Base-by-base conservation (phyloP, 2,113 vertebrate species). In the Coregonus clupeaformis region DNA sequence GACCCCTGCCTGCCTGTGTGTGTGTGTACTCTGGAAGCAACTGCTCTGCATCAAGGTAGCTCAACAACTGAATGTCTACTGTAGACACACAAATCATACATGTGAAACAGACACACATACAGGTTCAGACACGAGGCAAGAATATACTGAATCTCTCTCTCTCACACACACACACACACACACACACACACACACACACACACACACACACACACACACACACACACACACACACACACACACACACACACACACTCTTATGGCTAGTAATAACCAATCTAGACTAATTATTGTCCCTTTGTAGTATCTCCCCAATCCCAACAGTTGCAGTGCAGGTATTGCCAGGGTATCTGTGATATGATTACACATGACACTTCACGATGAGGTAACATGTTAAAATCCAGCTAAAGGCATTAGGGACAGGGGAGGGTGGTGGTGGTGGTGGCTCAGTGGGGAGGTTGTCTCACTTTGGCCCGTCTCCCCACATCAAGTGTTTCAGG, bases 381-480 rank as follows among this genome's bases (percentile, higher is more conserved):
- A 22, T 1, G 18, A 59, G 18, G 57, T 18, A 20, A 13, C 3
- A 13, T 55, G 16, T 55, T 55, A 20, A 18, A 13, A 55, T 59
- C 57, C 57, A 59, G 57, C 36, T n/a, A 6, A 52, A 9, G 3
- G 25, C 13, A 16, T 65, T 6, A 12, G 32, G n/a, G 24, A 6
- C 65, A 57, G 30, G 7, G 20, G 42, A 11, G 22, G 20, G 74
- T 32, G 22, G 59, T 25, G 57, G 24, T 3, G 29, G 27, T n/a
- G 22, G 11, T 12, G 4, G 25, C 3, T 6, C 27, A 18, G 11
- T 30, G 12, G 42, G 63, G 49, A 66, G 76, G 69, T 79, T 25
- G 80, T 82, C 71, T 83, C 80, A 68, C 69, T 83, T 86, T 85
- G 84, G 36, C 70, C 29, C 60, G 80, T n/a, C n/a, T 84, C 80